phyloP scores from a whole-genome alignment of 1,140 invertebrate genomes.

The Propsilocerus akamusi region DNA sequence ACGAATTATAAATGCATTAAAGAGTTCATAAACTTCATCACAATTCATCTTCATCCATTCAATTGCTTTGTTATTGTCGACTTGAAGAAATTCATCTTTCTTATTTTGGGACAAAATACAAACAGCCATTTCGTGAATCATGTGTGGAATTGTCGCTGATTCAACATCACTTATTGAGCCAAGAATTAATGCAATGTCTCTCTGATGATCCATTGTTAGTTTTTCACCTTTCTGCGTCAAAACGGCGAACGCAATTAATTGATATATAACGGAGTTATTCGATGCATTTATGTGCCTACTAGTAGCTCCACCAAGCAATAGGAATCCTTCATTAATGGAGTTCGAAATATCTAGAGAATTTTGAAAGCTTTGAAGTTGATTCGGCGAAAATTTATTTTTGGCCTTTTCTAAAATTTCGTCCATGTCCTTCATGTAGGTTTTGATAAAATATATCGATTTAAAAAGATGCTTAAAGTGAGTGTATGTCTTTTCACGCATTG shows the following conservation, averaged over 20 bases:
- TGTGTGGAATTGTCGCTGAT: conserved; percentile 42
- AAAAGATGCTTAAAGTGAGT: too few relatives aligned
- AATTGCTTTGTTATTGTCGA: conserved; percentile 29
- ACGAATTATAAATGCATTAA: conserved; percentile 39
- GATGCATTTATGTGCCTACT: not conserved
- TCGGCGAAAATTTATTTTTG: too few relatives aligned
- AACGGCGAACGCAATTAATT: conserved; percentile 4
- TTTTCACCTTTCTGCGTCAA: conserved; percentile 23
- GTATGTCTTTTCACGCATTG: too few relatives aligned
- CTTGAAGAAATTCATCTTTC: conserved; percentile 30
- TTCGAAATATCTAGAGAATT: too few relatives aligned
- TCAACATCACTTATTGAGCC: conserved; percentile 41
- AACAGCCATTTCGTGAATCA: conserved; percentile 31
- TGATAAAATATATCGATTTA: too few relatives aligned
- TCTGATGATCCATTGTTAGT: conserved; percentile 33
- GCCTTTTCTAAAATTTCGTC: too few relatives aligned
- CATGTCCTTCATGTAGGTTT: too few relatives aligned
- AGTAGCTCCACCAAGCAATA: too few relatives aligned
- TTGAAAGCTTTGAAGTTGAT: too few relatives aligned
- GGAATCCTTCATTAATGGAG: too few relatives aligned
- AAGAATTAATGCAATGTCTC: conserved; percentile 40
- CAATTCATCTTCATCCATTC: conserved; percentile 36
- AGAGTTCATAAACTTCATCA: conserved; percentile 26
- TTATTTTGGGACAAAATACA: conserved; percentile 28
- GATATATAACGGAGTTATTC: not conserved